Evolutionary conservation across 2,888 invertebrate genomes (phyloP).

Genomic region (Morpho deidamia): DNA sequence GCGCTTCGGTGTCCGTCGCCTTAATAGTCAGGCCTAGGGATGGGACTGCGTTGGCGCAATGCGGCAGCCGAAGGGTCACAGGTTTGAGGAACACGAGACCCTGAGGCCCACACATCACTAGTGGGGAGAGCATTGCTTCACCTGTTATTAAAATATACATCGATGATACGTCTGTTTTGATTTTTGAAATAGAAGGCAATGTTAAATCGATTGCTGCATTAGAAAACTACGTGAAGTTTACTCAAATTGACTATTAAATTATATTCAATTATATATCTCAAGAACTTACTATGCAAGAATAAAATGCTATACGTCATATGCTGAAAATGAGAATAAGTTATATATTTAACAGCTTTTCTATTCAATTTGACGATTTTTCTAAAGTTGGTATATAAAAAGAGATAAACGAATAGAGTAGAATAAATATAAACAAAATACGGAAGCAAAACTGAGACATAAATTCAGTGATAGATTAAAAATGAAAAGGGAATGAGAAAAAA

Average conservation of each 20-base stretch:
- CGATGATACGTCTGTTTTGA: too few species aligned
- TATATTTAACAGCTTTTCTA: too few species aligned
- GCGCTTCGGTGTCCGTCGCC: slow-evolving; percentile 89
- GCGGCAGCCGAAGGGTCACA: slow-evolving; percentile 94
- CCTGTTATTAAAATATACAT: slow-evolving; percentile 72
- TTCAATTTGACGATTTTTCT: too few species aligned
- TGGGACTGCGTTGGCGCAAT: slow-evolving; percentile 87
- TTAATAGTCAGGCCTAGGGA: slow-evolving; percentile 87
- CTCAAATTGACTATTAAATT: too few species aligned
- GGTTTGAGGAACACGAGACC: slow-evolving; percentile 92
- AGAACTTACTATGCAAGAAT: too few species aligned
- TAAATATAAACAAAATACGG: background rate
- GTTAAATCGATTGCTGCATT: slow-evolving; percentile 1
- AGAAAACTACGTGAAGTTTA: too few species aligned
- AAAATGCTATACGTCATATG: too few species aligned
- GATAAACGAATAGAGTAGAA: background rate
- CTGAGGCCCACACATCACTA: slow-evolving; percentile 98
- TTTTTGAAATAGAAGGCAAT: background rate
- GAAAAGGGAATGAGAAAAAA: slow-evolving; percentile 33
- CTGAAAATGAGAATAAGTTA: too few species aligned
- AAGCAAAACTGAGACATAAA: background rate
- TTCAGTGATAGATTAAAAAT: slow-evolving; percentile 10
- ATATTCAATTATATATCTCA: too few species aligned
- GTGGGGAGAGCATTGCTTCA: slow-evolving; percentile 95
- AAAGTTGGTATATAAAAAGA: too few species aligned